Evolutionary conservation across 2,113 vertebrate genomes (phyloP).

Genomic region (Microtus richardsoni): DNA sequence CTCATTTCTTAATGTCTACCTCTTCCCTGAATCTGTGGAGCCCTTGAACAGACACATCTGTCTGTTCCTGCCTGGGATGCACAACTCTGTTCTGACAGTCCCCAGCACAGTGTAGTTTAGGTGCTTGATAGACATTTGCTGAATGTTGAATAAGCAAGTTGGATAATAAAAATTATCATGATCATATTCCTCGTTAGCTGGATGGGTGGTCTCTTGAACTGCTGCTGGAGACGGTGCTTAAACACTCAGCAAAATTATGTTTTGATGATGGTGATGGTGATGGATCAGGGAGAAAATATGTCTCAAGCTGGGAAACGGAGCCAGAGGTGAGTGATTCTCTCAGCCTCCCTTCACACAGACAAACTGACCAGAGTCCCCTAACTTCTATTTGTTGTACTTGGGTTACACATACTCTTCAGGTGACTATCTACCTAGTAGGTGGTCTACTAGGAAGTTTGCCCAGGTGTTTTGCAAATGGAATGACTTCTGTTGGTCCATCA

Average conservation of each 20-base stretch:
- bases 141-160: background rate
- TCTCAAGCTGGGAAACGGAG: constrained; percentile 44
- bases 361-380: constrained; percentile 76
- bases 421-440: background rate
- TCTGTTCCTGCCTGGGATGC: background rate
- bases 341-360: constrained; percentile 75
- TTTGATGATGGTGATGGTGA: background rate
- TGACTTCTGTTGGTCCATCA: constrained; percentile 75
- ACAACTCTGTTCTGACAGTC: background rate
- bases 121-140: background rate
- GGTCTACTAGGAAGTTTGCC: constrained; percentile 80
- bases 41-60: background rate
- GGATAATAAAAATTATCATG: constrained; percentile 32
- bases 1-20: constrained; percentile 30
- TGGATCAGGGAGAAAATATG: constrained; percentile 13
- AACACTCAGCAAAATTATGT: background rate
- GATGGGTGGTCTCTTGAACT: background rate
- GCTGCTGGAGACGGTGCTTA: background rate
- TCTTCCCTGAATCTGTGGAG: background rate
- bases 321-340: constrained; percentile 54
- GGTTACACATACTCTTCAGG: constrained; percentile 65
- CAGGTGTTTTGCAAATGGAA: constrained; percentile 84
- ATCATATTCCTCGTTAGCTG: background rate
- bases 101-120: background rate
- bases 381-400: constrained; percentile 66